Percentiles rank a stretch among this genome's conserved stretches.
Evolutionary conservation across 2,888 invertebrate species (phyloP).

Genomic region (Cantharis flavilabris): DNA sequence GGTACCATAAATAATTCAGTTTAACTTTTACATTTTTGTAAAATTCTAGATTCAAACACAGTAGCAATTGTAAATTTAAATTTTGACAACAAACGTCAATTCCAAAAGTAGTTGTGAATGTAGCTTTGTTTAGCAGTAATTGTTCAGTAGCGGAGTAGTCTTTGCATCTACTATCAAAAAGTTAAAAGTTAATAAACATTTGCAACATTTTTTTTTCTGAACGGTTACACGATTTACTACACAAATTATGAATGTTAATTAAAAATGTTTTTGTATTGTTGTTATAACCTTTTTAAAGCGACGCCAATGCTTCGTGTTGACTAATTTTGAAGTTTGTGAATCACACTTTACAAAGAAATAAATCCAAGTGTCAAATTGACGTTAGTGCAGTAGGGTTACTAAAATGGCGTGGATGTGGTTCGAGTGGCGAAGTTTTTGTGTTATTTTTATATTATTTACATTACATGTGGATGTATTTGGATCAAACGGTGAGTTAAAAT

Average conservation of each 20-base stretch:
- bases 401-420: slow-evolving; percentile 15
- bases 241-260: too few relatives aligned
- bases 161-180: too few relatives aligned
- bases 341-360: background rate
- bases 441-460: slow-evolving; percentile 16
- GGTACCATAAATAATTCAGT: background rate
- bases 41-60: background rate
- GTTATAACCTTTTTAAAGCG: background rate
- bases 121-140: background rate
- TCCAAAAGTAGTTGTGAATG: background rate
- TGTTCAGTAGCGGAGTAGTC: background rate
- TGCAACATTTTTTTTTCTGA: too few relatives aligned
- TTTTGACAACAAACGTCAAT: background rate
- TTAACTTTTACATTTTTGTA: background rate
- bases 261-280: too few relatives aligned
- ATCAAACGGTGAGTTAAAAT: slow-evolving; percentile 9
- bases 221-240: too few relatives aligned
- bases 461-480: slow-evolving; percentile 13
- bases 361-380: slow-evolving; percentile 6
- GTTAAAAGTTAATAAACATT: too few relatives aligned
- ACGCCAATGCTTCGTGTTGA: background rate
- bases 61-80: background rate
- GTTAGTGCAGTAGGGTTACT: slow-evolving; percentile 11
- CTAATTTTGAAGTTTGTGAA: background rate
- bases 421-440: slow-evolving; percentile 11